phyloP scores from a whole-genome alignment of 2,888 invertebrate genomes.

The Saturnia japonica region DNA sequence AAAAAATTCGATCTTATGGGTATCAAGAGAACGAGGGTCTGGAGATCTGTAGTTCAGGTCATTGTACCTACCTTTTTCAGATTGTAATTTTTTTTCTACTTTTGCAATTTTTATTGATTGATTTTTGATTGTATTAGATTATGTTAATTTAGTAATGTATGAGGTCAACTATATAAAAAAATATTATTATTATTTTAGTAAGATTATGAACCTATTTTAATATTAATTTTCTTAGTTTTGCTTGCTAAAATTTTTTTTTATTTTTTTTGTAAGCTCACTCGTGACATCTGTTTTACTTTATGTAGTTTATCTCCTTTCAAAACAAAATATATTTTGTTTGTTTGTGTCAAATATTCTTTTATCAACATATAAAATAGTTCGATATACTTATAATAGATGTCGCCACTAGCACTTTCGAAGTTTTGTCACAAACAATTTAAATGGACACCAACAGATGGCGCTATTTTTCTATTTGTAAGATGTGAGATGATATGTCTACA shows the following conservation, averaged over 20 bases:
- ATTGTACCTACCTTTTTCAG: too few species aligned
- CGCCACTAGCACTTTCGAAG: constrained; percentile 27
- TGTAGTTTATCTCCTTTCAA: background rate
- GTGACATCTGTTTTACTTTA: background rate
- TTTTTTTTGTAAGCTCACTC: background rate
- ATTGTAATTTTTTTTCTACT: background rate
- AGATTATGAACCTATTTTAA: too few species aligned
- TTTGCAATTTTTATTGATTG: background rate
- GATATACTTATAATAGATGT: constrained; percentile 33
- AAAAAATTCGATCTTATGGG: too few species aligned
- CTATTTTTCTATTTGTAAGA: constrained; percentile 19
- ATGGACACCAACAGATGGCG: constrained; percentile 47
- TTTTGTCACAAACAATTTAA: constrained; percentile 24
- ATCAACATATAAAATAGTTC: constrained; percentile 24
- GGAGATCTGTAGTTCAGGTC: too few species aligned
- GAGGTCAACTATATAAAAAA: background rate
- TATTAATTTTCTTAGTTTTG: background rate
- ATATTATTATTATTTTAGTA: background rate
- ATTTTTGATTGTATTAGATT: too few species aligned
- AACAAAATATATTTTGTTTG: background rate
- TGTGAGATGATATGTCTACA: background rate
- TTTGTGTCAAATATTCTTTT: background rate
- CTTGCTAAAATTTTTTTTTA: background rate
- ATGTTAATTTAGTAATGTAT: too few species aligned
- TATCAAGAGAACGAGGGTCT: too few species aligned